A percentile compares a stretch with the other conserved stretches of the same genome.
phyloP scores from a whole-genome alignment of 2,797 vertebrate species.

The Zalophus californianus region DNA sequence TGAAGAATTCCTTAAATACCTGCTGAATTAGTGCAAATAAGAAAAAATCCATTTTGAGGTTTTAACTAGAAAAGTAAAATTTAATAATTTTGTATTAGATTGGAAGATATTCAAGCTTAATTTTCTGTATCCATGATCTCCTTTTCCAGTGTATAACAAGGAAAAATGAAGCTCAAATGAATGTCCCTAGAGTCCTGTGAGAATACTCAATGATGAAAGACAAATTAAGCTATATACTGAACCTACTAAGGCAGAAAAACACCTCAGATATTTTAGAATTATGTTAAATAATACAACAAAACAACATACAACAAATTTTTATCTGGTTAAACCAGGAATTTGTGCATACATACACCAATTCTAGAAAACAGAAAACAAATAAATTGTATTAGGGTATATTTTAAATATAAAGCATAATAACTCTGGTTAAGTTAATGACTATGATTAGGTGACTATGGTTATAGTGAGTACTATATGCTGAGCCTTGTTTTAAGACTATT shows the following conservation, averaged over 20 bases:
- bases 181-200: background rate
- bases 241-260: background rate
- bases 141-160: background rate
- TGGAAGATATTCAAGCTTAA: conserved; percentile 14
- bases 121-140: background rate
- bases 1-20: conserved; percentile 13
- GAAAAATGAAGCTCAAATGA: background rate
- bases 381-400: background rate
- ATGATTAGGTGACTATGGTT: background rate
- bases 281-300: conserved; percentile 17
- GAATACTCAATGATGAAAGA: conserved; percentile 21
- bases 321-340: background rate
- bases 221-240: conserved; percentile 24
- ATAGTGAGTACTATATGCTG: background rate
- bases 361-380: background rate
- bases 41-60: background rate
- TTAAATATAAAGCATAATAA: background rate
- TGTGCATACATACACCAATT: background rate
- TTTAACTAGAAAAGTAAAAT: conserved; percentile 56
- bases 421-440: background rate
- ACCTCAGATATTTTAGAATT: background rate
- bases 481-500: background rate
- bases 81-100: background rate
- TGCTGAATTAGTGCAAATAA: background rate
- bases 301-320: background rate